phyloP scores from a whole-genome alignment of 2,797 vertebrate species.

The Astyanax mexicanus region DNA sequence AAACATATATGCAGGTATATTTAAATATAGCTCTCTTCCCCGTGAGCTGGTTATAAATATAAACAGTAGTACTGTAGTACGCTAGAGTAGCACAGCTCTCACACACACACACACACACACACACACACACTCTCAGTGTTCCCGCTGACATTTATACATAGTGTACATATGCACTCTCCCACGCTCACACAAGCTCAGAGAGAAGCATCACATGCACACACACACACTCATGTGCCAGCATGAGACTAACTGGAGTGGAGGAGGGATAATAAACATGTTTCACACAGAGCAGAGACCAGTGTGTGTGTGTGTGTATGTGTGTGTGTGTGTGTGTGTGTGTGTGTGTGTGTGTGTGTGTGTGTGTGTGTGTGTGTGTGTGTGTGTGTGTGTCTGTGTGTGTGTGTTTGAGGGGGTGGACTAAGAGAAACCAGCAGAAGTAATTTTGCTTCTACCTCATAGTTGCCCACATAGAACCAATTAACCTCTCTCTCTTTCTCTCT shows the following conservation, averaged over 20 bases:
- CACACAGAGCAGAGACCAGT: conserved; percentile 31
- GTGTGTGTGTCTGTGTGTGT: conserved; percentile 7
- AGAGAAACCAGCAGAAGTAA: conserved; percentile 36
- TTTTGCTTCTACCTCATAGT: conserved; percentile 33
- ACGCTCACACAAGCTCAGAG: conserved; percentile 17
- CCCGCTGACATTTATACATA: conserved; percentile 38
- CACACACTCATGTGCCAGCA: conserved; percentile 69
- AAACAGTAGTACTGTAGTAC: conserved; percentile 51
- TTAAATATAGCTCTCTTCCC: not conserved
- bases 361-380: not conserved
- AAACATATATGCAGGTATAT: too few species aligned
- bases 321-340: conserved; percentile 9
- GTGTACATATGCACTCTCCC: conserved; percentile 37
- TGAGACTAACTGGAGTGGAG: conserved; percentile 71
- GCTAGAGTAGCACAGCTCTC: not conserved
- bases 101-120: conserved; percentile 49
- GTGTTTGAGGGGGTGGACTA: conserved; percentile 33
- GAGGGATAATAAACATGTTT: conserved; percentile 78
- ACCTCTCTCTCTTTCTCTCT: conserved; percentile 19
- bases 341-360: conserved; percentile 6
- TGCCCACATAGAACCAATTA: conserved; percentile 48
- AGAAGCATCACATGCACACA: conserved; percentile 45
- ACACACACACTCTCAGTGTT: not conserved
- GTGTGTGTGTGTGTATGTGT: not conserved
- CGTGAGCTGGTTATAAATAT: not conserved